These are phyloP conservation scores for Ceratina australensis DNA, from an alignment of 1,140 invertebrate species.

Conservation along the genomic window DNA sequence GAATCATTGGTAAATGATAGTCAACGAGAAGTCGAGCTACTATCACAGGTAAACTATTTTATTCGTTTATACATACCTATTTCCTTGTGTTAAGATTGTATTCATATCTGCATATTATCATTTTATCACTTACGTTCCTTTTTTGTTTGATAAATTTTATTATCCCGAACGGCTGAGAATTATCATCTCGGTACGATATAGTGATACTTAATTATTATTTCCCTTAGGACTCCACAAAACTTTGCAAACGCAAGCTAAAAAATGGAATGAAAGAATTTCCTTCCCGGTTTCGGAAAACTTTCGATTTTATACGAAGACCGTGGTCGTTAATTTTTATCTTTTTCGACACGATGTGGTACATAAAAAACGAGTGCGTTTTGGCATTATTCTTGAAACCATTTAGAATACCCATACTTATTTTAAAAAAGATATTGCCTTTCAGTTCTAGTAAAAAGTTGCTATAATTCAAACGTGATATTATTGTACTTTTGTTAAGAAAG, in stretches of 20 bases:
- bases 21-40: conserved; percentile 72
- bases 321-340: conserved; percentile 73
- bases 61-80: neutral
- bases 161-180: no score
- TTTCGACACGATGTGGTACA: conserved; percentile 71
- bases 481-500: neutral
- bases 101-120: no score
- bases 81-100: neutral
- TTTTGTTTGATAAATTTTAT: no score
- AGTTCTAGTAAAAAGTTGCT: conserved; percentile 2
- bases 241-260: conserved; percentile 62
- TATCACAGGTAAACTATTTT: conserved; percentile 70
- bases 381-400: conserved; percentile 73
- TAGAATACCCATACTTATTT: conserved; percentile 76
- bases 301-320: conserved; percentile 70
- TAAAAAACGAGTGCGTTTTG: conserved; percentile 75
- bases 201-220: conserved; percentile 69
- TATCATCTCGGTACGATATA: neutral
- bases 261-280: conserved; percentile 60
- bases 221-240: conserved; percentile 73
- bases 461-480: neutral
- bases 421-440: conserved; percentile 58
- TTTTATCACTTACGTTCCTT: no score
- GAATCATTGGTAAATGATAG: conserved; percentile 82
- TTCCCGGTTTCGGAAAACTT: conserved; percentile 70